Percentiles rank a stretch among this genome's conserved stretches.
Evolutionary conservation across 37 sponge, comb jelly and placozoan species (phyloP).

Genomic region (Tethya wilhelma): DNA sequence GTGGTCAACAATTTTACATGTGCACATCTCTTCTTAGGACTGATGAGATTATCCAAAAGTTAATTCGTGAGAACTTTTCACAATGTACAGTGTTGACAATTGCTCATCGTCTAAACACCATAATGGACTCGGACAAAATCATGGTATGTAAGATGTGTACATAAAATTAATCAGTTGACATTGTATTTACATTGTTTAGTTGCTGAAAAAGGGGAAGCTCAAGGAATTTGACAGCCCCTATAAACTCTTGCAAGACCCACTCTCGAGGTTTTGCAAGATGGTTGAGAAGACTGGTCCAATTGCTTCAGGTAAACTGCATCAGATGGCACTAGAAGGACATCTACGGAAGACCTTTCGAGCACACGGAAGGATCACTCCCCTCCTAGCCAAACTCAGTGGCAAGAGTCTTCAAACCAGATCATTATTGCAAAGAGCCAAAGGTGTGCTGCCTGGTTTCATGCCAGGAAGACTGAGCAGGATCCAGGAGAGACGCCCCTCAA

Average conservation of each 20-base stretch:
- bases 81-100: slow-evolving; percentile 89
- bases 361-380: neutral
- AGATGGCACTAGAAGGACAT: slow-evolving; percentile 57
- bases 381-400: neutral
- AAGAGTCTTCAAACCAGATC: neutral
- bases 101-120: slow-evolving; percentile 94
- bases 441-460: neutral
- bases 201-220: slow-evolving; percentile 45
- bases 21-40: slow-evolving; percentile 46
- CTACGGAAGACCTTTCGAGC: slow-evolving; percentile 1
- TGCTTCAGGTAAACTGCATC: slow-evolving; percentile 36
- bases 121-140: slow-evolving; percentile 89
- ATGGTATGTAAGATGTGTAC: slow-evolving; percentile 68
- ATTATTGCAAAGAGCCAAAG: neutral
- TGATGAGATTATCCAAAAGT: slow-evolving; percentile 86
- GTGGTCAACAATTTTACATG: neutral
- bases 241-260: slow-evolving; percentile 35
- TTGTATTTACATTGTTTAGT: slow-evolving; percentile 15
- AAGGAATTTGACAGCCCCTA: slow-evolving; percentile 63
- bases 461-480: neutral
- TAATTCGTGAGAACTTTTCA: slow-evolving; percentile 71
- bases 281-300: slow-evolving; percentile 50
- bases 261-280: slow-evolving; percentile 40
- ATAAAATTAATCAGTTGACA: no score
- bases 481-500: slow-evolving; percentile 5